Conservation (phyloP, 1,140 invertebrate genomes). For the Zaprionus lachaisei region DNA sequence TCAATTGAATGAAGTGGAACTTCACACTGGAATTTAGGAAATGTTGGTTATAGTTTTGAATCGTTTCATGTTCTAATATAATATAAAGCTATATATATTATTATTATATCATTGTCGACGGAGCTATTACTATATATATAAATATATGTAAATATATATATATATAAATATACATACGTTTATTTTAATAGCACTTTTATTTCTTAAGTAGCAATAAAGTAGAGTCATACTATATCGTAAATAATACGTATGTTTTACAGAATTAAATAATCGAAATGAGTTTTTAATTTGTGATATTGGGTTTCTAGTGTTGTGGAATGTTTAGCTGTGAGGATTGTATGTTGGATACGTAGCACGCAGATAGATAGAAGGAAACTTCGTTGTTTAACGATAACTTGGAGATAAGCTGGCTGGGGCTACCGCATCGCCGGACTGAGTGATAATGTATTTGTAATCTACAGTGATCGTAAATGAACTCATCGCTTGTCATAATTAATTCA, state of each 20-base stretch:
- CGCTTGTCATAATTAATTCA: conserved; percentile 78
- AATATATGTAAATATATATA: no score
- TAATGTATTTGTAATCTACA: conserved; percentile 66
- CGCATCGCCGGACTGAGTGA: conserved; percentile 21
- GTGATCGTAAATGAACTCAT: conserved; percentile 72
- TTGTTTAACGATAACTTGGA: conserved; percentile 32
- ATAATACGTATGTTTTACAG: no score
- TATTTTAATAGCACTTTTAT: no score
- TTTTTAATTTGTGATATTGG: neutral
- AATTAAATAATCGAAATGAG: no score
- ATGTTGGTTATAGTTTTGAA: neutral
- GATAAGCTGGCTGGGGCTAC: conserved; percentile 31
- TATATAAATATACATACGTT: neutral
- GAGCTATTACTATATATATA: no score
- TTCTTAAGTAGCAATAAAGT: neutral
- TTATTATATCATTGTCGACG: no score
- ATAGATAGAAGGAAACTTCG: neutral
- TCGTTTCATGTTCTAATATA: neutral
- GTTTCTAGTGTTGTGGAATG: neutral
- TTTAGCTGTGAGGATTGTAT: neutral
- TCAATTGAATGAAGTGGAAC: neutral
- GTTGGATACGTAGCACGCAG: neutral
- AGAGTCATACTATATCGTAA: neutral
- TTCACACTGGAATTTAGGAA: neutral
- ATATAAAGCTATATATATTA: no score